A percentile compares a stretch with the other conserved stretches of the same genome.
Conservation (phyloP, 1,140 invertebrate species). For the Thaumetopoea pityocampa region DNA sequence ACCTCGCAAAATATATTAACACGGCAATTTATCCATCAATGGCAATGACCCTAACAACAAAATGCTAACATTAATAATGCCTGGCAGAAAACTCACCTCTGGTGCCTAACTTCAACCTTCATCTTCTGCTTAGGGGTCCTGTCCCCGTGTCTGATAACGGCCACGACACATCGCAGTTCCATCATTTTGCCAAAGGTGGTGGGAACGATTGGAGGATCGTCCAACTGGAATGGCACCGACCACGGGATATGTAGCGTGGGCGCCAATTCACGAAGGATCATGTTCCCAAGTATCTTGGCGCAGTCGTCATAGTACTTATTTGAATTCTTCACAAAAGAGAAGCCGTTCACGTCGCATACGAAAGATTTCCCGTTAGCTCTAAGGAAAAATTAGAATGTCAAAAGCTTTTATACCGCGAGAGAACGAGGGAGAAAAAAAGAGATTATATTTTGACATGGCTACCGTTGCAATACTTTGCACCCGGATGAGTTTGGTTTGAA, state of each 20-base stretch:
- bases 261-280: constrained; percentile 93
- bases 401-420: not conserved
- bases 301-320: constrained; percentile 99
- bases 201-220: constrained; percentile 98
- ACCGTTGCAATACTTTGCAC: no score
- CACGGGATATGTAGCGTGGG: constrained; percentile 97
- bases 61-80: not conserved
- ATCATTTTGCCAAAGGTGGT: constrained; percentile 99
- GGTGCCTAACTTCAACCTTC: constrained; percentile 99
- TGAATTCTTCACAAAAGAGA: constrained; percentile 99
- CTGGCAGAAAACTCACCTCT: constrained; percentile 82
- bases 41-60: not conserved
- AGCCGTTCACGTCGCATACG: constrained; percentile 99
- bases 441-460: no score
- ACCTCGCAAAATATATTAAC: no score
- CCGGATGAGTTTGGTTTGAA: no score
- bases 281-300: constrained; percentile 96
- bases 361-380: constrained; percentile 98
- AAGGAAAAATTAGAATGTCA: constrained; percentile 36
- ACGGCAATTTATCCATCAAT: no score
- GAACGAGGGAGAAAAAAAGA: not conserved
- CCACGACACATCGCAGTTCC: constrained; percentile 98
- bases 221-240: constrained; percentile 96
- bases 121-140: constrained; percentile 99
- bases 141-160: constrained; percentile 98